A percentile compares a stretch with the other conserved stretches of the same genome.
phyloP scores from a whole-genome alignment of 2,113 vertebrate genomes.

The Benitochromis conjunctus region DNA sequence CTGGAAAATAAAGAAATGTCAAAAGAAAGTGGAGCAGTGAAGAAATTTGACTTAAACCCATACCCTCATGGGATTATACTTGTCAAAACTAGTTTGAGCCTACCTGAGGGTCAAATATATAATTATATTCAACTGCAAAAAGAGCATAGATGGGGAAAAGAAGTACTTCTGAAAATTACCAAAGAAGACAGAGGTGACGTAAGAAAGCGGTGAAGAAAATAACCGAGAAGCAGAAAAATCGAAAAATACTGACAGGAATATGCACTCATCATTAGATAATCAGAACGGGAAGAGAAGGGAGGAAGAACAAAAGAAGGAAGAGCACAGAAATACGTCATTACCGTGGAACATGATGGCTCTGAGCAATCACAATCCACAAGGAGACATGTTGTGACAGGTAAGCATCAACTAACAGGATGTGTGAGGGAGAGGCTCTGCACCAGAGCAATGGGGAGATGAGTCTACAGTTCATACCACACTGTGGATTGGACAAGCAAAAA shows the following conservation, averaged over 20 bases:
- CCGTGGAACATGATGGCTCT: background rate
- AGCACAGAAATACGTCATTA: background rate
- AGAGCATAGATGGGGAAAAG: background rate
- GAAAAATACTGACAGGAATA: background rate
- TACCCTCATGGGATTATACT: background rate
- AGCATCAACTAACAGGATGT: background rate
- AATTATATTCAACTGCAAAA: slow-evolving; percentile 6
- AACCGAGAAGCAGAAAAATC: background rate
- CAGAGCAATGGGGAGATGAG: slow-evolving; percentile 19
- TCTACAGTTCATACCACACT: slow-evolving; percentile 20
- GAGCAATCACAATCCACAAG: slow-evolving; percentile 9
- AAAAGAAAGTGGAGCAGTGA: background rate
- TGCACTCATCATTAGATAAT: background rate
- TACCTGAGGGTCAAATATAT: background rate
- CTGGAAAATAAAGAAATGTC: background rate
- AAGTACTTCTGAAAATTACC: background rate
- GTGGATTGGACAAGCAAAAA: slow-evolving; percentile 12
- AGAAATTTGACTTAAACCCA: background rate
- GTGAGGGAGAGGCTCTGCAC: slow-evolving; percentile 8
- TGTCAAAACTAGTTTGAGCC: background rate
- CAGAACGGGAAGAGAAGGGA: background rate
- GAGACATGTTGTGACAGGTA: slow-evolving; percentile 41
- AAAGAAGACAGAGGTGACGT: background rate
- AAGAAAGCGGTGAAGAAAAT: background rate
- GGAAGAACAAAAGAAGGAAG: background rate